Base-by-base conservation (phyloP, 2,797 vertebrate genomes). In the Acanthurus lineatus region DNA sequence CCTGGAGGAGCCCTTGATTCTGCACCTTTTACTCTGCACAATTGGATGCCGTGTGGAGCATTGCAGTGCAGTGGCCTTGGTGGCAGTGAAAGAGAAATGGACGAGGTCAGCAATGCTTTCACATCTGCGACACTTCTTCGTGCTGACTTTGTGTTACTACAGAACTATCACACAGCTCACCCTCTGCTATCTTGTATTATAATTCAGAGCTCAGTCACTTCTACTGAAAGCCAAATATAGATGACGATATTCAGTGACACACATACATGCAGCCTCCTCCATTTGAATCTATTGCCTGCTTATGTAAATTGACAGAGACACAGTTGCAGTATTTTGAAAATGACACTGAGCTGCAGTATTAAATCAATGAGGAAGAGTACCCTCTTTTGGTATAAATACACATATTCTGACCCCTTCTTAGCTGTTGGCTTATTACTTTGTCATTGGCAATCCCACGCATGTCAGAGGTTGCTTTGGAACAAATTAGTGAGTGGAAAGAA, bases 381-480 rank as follows among this genome's bases (percentile, higher is more conserved):
- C 73, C n/a, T 71, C n/a, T 65, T 74, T 51, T 52, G 38, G 58
- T 63, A 61, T 61, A 83, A 85, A 83, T 81, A 73, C 81, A 79
- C 57, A 77, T 82, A 78, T 90, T 82, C 83, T 77, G 52, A 83
- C 81, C 82, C 69, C 60, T 67, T 72, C 72, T 78, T 68, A 78
- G 84, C 69, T 69, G 64, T 63, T 72, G 86, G 77, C 79, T 90
- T 92, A 93, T 93, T 93, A 92, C 78, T 81, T 88, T 84, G 86
- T 93, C 87, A 82, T 69, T 79, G 76, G 69, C 87, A 89, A 90
- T 92, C 77, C 76, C 54, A 22, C 68, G 60, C 77, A 77, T 88
- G 93, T 93, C 95, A 94, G 86, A 93, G 92, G 89, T 92, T 76
- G 82, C 86, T 81, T 91, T 87, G 77, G 83, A 94, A 92, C 93